phyloP scores from a whole-genome alignment of 2,797 vertebrate genomes.

The Hemitrygon akajei region DNA sequence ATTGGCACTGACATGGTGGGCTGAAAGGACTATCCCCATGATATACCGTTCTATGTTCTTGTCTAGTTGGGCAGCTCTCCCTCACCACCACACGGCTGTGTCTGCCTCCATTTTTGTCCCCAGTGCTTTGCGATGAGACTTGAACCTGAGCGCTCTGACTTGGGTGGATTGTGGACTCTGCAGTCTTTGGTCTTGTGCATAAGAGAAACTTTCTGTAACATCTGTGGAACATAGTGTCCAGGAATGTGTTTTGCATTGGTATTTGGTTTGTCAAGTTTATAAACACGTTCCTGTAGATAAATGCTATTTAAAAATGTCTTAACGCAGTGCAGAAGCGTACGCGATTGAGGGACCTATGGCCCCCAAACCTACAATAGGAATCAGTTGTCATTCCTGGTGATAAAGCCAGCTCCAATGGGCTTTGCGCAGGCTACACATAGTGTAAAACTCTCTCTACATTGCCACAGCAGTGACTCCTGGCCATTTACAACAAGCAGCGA shows the following conservation, averaged over 20 bases:
- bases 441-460: too few species aligned
- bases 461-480: too few species aligned
- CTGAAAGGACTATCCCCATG: too few species aligned
- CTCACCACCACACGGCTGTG: too few species aligned
- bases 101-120: too few species aligned
- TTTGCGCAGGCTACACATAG: background rate
- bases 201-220: background rate
- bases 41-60: too few species aligned
- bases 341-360: background rate
- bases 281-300: background rate
- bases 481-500: background rate
- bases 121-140: too few species aligned
- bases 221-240: conserved; percentile 4
- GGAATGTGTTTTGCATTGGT: background rate
- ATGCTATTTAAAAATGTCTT: conserved; percentile 1
- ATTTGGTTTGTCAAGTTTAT: background rate
- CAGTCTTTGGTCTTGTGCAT: background rate
- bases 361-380: background rate
- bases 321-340: background rate
- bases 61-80: too few species aligned
- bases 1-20: too few species aligned
- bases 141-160: too few species aligned
- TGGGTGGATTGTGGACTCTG: too few species aligned
- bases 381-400: background rate
- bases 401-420: background rate